Conservation (phyloP, 1,140 invertebrate species). For the Musca domestica region DNA sequence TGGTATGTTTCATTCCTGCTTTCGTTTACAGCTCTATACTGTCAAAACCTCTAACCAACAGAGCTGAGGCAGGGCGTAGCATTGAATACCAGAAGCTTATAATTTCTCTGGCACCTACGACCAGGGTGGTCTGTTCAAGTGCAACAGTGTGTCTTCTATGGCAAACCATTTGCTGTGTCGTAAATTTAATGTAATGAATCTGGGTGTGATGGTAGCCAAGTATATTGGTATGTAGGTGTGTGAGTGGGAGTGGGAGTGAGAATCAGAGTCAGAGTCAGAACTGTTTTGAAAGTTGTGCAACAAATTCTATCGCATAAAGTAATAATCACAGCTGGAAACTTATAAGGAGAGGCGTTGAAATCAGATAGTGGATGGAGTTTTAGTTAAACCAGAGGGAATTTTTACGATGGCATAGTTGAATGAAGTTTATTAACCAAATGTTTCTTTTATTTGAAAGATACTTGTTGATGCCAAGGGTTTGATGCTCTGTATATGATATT, state of each 20-base stretch:
- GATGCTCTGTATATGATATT: too few relatives aligned
- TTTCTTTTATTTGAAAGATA: too few relatives aligned
- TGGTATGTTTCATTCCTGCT: too few relatives aligned
- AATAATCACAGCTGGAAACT: constrained; percentile 17
- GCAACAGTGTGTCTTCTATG: constrained; percentile 7
- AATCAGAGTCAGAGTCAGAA: too few relatives aligned
- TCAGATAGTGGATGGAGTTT: too few relatives aligned
- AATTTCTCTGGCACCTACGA: constrained; percentile 11
- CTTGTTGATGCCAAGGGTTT: too few relatives aligned
- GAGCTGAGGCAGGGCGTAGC: too few relatives aligned
- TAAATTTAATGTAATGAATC: constrained; percentile 10
- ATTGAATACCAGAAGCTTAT: not conserved
- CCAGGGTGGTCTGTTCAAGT: constrained; percentile 7
- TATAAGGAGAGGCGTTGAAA: not conserved
- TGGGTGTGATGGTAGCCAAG: not conserved
- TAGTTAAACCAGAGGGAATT: too few relatives aligned
- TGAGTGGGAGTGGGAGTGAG: not conserved
- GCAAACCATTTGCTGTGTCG: not conserved
- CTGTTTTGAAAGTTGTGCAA: not conserved
- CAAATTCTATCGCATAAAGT: constrained; percentile 7
- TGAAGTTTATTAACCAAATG: too few relatives aligned
- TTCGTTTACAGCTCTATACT: too few relatives aligned
- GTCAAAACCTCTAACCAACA: too few relatives aligned
- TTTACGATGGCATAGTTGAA: too few relatives aligned
- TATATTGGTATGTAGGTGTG: not conserved